These are phyloP conservation scores for Macquaria australasica DNA, from an alignment of 2,113 vertebrate genomes.

Conservation along the genomic window DNA sequence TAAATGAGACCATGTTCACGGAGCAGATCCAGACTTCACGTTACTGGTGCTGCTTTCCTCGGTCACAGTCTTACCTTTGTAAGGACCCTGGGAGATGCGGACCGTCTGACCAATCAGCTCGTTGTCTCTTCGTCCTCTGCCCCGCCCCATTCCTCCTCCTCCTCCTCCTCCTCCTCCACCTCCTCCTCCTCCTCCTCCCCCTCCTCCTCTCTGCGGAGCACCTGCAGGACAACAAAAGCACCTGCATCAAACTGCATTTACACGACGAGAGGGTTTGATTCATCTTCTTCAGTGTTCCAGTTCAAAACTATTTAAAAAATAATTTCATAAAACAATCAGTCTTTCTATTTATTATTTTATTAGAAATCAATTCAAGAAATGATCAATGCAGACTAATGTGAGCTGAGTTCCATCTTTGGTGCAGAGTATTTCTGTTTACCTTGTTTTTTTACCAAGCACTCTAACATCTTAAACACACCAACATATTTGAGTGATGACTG, in stretches of 20 bases:
- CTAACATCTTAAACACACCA: too few species aligned
- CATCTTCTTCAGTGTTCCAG: too few species aligned
- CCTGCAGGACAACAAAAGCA: conserved; percentile 54
- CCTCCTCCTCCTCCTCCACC: conserved; percentile 77
- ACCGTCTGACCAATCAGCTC: conserved; percentile 97
- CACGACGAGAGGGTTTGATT: not conserved
- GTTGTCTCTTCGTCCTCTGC: conserved; percentile 92
- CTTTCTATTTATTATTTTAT: too few species aligned
- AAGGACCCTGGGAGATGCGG: conserved; percentile 95
- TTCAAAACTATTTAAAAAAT: too few species aligned
- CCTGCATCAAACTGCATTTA: not conserved
- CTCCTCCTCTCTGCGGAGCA: conserved; percentile 82
- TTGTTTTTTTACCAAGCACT: too few species aligned
- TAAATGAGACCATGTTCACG: not conserved
- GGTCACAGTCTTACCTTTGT: conserved; percentile 88
- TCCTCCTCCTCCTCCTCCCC: conserved; percentile 78
- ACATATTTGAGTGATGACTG: too few species aligned
- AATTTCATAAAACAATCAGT: too few species aligned
- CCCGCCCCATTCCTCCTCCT: conserved; percentile 89
- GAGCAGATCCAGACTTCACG: not conserved
- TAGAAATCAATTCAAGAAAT: too few species aligned
- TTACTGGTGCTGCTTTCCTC: not conserved
- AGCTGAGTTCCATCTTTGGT: too few species aligned
- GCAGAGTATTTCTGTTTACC: too few species aligned
- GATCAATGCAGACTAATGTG: too few species aligned